Evolutionary conservation across 2,888 invertebrate species (phyloP), one percentile per base, ranked within the genome.

Genomic region (Acrocyrtus sp.): DNA sequence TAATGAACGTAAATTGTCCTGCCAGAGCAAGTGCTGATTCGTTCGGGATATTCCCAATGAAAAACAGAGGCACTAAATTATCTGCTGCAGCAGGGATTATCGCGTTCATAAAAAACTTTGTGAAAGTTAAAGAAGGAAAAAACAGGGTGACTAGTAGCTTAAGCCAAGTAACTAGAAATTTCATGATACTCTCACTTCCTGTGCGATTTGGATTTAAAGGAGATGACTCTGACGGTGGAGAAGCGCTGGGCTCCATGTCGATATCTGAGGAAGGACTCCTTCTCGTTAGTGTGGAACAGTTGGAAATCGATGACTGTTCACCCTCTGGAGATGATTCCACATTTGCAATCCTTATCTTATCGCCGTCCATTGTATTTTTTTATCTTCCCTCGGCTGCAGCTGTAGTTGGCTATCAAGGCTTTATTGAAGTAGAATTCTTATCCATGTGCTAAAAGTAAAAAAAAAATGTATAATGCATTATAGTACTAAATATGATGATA

Each of bases 21-120:
- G 78, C 74, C 8, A 76, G 34, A 4, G 78, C 76, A 12, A 78
- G 63, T 3, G 67, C 72, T 0, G 74, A 72, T 26, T 78, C 66
- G 39, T 74, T 47, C 0, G 78, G 78, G 50, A 78, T 74, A 51
- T 78, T 74, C 3, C 78, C 78, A 17, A 72, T 76, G 60, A 74
- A 78, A 53, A 78, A 78, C 0, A 78, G 60, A 1, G 78, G 78
- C 5, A 78, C 62, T 2, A 78, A 19, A 24, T 78, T 74, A 45
- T 76, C 72, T 0, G 76, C 70, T 10, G 76, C 3, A 0, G 76
- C 60, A 1, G 78, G 76, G 29, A 78, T 74, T 10, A 66, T 27
- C 1, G 68, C 72, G 3, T 74, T 63, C 3, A 57, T 34, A 34
- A 78, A 74, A 43, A 78, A 76, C 34, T 78, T 78, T 15, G 58